Conservation (phyloP, 2,113 vertebrate genomes). For the Chaetorhynchus papuensis region DNA sequence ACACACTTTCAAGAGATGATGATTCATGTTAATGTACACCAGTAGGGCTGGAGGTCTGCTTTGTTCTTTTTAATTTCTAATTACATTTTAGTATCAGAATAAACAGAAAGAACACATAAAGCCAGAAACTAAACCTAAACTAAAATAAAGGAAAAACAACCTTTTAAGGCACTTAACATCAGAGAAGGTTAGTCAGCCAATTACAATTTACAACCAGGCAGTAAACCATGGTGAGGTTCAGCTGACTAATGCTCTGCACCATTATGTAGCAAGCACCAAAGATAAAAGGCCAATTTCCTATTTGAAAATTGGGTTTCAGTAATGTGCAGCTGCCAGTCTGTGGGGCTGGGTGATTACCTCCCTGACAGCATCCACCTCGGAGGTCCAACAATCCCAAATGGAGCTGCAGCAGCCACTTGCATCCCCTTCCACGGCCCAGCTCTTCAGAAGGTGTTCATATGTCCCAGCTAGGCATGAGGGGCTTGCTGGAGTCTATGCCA, state of each 20-base stretch:
- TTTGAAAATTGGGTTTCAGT: constrained; percentile 29
- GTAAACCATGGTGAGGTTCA: constrained; percentile 31
- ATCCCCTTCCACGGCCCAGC: not conserved
- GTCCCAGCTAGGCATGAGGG: rapidly evolving
- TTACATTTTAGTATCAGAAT: constrained; percentile 44
- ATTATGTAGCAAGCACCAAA: not conserved
- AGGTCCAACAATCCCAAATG: not conserved
- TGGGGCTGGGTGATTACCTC: not conserved
- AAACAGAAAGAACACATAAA: constrained; percentile 31
- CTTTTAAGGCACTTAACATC: constrained; percentile 54
- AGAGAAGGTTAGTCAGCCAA: constrained; percentile 51
- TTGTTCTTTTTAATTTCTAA: constrained; percentile 55
- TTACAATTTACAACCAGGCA: constrained; percentile 42
- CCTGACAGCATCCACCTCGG: rapidly evolving
- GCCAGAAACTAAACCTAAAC: constrained; percentile 11
- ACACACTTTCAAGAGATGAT: constrained; percentile 18
- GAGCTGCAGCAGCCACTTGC: not conserved
- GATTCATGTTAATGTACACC: constrained; percentile 18
- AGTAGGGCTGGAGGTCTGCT: constrained; percentile 8
- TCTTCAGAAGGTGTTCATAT: not conserved
- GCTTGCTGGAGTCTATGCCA: not conserved
- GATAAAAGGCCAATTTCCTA: constrained; percentile 41
- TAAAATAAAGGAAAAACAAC: constrained; percentile 35
- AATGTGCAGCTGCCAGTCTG: not conserved
- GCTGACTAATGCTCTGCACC: constrained; percentile 29